Evolutionary conservation across 2,797 vertebrate genomes (phyloP).

Genomic region (Atherinosoma microstoma): DNA sequence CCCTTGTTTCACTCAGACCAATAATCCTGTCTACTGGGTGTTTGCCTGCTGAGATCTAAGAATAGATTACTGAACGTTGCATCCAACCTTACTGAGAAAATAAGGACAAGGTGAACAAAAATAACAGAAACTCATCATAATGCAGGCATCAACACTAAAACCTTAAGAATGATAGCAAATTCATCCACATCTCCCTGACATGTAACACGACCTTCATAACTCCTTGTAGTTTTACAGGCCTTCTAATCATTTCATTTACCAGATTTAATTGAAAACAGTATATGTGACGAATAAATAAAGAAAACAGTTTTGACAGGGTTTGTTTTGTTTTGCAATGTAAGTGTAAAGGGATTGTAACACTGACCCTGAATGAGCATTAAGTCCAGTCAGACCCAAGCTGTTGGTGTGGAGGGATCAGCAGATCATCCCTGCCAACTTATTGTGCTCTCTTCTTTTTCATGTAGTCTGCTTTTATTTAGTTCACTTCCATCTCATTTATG

Average conservation of each 20-base stretch:
- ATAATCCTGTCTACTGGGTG: slow-evolving; percentile 73
- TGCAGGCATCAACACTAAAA: background rate
- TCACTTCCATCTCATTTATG: background rate
- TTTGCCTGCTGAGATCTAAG: slow-evolving; percentile 59
- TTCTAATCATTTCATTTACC: background rate
- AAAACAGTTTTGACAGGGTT: background rate
- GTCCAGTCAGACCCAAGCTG: slow-evolving; percentile 40
- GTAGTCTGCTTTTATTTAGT: slow-evolving; percentile 11
- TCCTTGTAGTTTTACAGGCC: background rate
- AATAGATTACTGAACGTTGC: slow-evolving; percentile 51
- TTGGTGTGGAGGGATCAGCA: slow-evolving; percentile 69
- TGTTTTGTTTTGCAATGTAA: background rate
- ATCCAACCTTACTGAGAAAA: slow-evolving; percentile 24
- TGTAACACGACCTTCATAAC: background rate
- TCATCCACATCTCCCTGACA: background rate
- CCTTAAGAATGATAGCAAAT: background rate
- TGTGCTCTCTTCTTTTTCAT: slow-evolving; percentile 29
- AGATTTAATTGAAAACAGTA: background rate
- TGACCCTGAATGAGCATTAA: slow-evolving; percentile 30
- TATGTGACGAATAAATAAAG: background rate
- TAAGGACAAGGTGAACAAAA: background rate
- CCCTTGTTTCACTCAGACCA: slow-evolving; percentile 48
- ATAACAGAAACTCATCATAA: background rate
- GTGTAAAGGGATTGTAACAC: slow-evolving; percentile 20
- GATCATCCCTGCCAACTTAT: slow-evolving; percentile 64